Percentiles rank a stretch among this genome's conserved stretches.
Conservation (phyloP, 37 sponge, comb jelly and placozoan species). For the Halichondria panicea region DNA sequence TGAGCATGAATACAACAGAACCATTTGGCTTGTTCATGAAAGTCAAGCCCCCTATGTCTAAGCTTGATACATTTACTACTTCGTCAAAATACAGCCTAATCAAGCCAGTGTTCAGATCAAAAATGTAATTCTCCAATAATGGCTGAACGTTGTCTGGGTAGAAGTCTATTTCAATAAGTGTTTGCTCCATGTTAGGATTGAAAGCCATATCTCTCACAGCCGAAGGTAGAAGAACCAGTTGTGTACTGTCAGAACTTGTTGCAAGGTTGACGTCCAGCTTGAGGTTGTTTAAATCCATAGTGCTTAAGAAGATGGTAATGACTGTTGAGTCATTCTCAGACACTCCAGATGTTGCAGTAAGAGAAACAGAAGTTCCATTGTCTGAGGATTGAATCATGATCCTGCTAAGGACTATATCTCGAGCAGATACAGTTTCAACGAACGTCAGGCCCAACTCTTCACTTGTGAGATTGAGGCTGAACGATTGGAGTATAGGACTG, state of each 20-base stretch:
- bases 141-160: conserved; percentile 61
- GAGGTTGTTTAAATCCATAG: conserved; percentile 61
- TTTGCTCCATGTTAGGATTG: conserved; percentile 38
- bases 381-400: conserved; percentile 47
- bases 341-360: conserved; percentile 51
- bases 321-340: conserved; percentile 55
- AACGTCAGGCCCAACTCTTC: conserved; percentile 71
- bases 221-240: conserved; percentile 23
- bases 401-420: conserved; percentile 17
- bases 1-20: conserved; percentile 42
- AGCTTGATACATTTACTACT: conserved; percentile 51
- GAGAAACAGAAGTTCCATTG: conserved; percentile 51
- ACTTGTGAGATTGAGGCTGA: conserved; percentile 73
- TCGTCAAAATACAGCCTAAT: conserved; percentile 71
- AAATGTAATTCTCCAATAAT: conserved; percentile 37
- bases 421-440: conserved; percentile 80
- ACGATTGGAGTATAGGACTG: conserved; percentile 54
- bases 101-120: conserved; percentile 77
- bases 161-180: conserved; percentile 17
- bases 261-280: conserved; percentile 79
- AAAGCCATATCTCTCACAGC: conserved; percentile 74
- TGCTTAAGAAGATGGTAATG: conserved; percentile 39
- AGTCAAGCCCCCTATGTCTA: conserved; percentile 47
- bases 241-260: conserved; percentile 29
- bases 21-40: conserved; percentile 60